Evolutionary conservation across 2,113 vertebrate genomes (phyloP).

Genomic region (Vidua macroura): DNA sequence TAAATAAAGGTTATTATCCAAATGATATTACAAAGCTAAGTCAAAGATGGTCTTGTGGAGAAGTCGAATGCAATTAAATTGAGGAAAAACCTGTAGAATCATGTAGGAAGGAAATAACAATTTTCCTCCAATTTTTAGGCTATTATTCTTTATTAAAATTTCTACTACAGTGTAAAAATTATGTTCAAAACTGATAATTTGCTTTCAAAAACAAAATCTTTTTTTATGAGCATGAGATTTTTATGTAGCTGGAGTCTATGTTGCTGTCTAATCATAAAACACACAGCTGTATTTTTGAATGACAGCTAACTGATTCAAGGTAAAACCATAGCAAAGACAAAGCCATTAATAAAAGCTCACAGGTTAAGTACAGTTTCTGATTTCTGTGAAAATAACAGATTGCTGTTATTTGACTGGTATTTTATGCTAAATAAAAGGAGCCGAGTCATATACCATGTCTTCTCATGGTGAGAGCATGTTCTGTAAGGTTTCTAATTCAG

Average conservation of each 20-base stretch:
- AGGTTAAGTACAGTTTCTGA: neutral
- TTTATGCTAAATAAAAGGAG: neutral
- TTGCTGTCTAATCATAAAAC: neutral
- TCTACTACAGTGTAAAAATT: neutral
- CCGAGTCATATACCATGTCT: neutral
- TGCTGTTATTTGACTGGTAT: neutral
- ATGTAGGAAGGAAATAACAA: neutral
- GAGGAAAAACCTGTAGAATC: neutral
- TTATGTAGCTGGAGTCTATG: neutral
- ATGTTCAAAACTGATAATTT: neutral
- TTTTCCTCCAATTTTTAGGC: neutral
- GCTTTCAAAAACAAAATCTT: neutral
- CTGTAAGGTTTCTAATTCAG: neutral
- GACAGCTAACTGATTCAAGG: neutral
- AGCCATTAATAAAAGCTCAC: neutral
- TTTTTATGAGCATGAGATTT: neutral
- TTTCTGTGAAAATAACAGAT: neutral
- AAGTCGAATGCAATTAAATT: neutral
- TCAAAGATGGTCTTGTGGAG: neutral
- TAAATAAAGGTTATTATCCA: slow-evolving; percentile 37
- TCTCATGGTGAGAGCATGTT: neutral
- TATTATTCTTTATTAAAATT: neutral
- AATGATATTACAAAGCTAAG: neutral
- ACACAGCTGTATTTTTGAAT: neutral
- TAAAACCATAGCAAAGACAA: neutral